Conservation (phyloP, 1,140 invertebrate genomes). For the Drosophila orena region DNA sequence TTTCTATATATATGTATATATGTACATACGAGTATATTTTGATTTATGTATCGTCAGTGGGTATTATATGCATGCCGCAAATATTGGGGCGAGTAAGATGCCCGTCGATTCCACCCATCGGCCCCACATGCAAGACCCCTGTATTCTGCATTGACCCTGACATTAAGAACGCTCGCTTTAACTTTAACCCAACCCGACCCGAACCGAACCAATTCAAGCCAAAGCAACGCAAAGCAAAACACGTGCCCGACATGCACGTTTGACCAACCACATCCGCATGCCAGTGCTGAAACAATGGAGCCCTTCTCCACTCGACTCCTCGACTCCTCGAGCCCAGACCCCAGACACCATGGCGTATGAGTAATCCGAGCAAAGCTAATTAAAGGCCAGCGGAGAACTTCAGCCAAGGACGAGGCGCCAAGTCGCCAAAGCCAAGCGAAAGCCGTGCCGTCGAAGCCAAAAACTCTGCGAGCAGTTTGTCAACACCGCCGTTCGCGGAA, state of each 20-base stretch:
- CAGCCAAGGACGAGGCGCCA: constrained; percentile 62
- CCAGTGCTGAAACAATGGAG: constrained; percentile 62
- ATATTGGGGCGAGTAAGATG: constrained; percentile 17
- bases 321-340: background rate
- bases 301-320: background rate
- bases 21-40: constrained; percentile 14
- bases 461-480: constrained; percentile 66
- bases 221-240: constrained; percentile 22
- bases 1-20: background rate
- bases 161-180: constrained; percentile 61
- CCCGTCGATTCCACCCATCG: constrained; percentile 22
- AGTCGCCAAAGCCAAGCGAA: constrained; percentile 54
- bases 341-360: constrained; percentile 55
- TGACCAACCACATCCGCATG: constrained; percentile 62
- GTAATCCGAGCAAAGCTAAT: constrained; percentile 76
- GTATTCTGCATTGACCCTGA: constrained; percentile 75
- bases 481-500: constrained; percentile 48
- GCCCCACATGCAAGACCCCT: constrained; percentile 47
- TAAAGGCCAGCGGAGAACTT: constrained; percentile 73
- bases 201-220: too few relatives aligned
- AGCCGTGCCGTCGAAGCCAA: constrained; percentile 34
- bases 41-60: constrained; percentile 63
- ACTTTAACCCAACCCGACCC: constrained; percentile 36
- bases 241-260: constrained; percentile 78
- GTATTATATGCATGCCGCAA: constrained; percentile 37